phyloP scores from a whole-genome alignment of 2,113 vertebrate genomes.

The Pitta sordida region DNA sequence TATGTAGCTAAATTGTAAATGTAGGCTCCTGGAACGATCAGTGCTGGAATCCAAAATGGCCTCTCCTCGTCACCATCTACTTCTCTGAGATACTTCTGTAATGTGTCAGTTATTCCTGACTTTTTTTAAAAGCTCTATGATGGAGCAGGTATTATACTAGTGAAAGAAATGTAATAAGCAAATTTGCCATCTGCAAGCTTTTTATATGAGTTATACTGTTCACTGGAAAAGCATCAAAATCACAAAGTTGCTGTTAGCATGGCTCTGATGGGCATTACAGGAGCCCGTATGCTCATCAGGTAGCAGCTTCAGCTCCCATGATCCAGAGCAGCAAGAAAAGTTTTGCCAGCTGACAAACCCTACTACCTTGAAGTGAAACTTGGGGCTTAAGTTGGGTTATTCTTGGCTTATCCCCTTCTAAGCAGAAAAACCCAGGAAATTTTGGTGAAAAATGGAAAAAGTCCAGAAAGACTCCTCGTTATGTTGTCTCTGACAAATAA shows the following conservation, averaged over 20 bases:
- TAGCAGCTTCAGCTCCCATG: neutral
- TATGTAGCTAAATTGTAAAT: neutral
- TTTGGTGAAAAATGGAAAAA: neutral
- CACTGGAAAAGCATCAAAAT: neutral
- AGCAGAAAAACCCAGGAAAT: neutral
- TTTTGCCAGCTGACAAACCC: neutral
- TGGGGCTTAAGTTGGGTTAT: neutral
- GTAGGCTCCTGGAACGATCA: neutral
- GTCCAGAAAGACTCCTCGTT: fast-evolving
- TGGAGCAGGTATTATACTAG: neutral
- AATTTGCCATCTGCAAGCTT: neutral
- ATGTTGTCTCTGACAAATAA: neutral
- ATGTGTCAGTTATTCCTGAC: neutral
- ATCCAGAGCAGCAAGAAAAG: neutral
- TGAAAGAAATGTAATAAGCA: neutral
- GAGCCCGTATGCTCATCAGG: neutral
- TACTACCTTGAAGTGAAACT: neutral
- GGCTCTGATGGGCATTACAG: neutral
- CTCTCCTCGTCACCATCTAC: neutral
- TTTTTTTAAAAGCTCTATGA: neutral
- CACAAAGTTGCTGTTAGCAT: neutral
- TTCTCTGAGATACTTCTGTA: neutral
- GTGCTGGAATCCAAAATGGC: neutral
- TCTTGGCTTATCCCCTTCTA: neutral
- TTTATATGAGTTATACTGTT: neutral